Percentiles rank a stretch among this genome's conserved stretches.
These are phyloP conservation scores for Zhuqinia jingwanae DNA, from an alignment of 2,888 invertebrate species.

Conservation along the genomic window DNA sequence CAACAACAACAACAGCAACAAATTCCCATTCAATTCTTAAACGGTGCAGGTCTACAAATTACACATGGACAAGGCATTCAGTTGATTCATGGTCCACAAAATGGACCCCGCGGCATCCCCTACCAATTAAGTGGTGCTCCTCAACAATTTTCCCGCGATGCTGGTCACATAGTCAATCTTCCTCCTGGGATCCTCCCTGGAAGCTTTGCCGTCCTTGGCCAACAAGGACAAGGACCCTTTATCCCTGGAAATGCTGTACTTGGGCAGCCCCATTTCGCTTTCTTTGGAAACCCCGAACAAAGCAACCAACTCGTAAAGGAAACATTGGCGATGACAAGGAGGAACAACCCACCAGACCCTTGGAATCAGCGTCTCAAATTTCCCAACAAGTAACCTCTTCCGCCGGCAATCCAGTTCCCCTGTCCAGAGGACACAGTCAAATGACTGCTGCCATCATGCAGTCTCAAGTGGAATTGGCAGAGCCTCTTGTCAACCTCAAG, in stretches of 20 bases:
- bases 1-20: constrained; percentile 30
- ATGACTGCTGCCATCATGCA: constrained; percentile 61
- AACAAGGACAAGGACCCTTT: constrained; percentile 4
- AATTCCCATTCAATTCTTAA: constrained; percentile 14
- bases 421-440: neutral
- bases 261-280: constrained; percentile 51
- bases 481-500: constrained; percentile 48
- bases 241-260: constrained; percentile 45
- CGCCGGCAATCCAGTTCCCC: neutral
- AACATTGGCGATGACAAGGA: constrained; percentile 37
- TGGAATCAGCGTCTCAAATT: constrained; percentile 27
- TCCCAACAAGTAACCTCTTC: neutral
- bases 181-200: constrained; percentile 26
- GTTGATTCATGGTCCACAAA: neutral
- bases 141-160: neutral
- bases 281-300: constrained; percentile 17
- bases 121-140: constrained; percentile 1
- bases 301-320: constrained; percentile 9
- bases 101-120: neutral
- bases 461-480: constrained; percentile 53
- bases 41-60: neutral
- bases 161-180: constrained; percentile 38
- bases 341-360: constrained; percentile 41
- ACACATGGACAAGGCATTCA: constrained; percentile 19
- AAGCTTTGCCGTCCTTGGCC: neutral